Evolutionary conservation across 2,113 vertebrate species (phyloP).

Genomic region (Solea solea): DNA sequence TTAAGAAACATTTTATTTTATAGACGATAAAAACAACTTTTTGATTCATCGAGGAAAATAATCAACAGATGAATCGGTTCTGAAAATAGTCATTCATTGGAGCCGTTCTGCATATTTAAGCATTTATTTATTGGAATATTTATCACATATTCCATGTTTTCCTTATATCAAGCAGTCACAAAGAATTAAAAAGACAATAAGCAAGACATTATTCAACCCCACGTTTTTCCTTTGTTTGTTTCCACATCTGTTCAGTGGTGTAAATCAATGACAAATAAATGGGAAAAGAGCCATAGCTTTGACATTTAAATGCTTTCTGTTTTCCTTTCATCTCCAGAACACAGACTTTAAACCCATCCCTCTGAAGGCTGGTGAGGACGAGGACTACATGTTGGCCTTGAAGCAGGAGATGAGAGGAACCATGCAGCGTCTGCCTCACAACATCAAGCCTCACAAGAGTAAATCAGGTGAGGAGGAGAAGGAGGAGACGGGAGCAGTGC

Average conservation of each 20-base stretch:
- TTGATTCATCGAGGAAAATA: too few relatives aligned
- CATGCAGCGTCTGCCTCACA: conserved; percentile 85
- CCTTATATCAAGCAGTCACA: too few relatives aligned
- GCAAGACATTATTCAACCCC: too few relatives aligned
- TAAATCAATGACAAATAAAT: background rate
- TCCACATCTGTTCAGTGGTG: background rate
- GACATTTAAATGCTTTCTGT: background rate
- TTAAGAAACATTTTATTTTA: too few relatives aligned
- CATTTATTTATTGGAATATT: too few relatives aligned
- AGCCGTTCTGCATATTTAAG: too few relatives aligned
- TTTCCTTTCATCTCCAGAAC: conserved; percentile 36
- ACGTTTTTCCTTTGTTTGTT: background rate
- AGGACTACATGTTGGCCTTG: conserved; percentile 90
- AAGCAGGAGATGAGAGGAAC: conserved; percentile 90
- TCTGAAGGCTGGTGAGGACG: conserved; percentile 86
- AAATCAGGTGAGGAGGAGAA: conserved; percentile 79
- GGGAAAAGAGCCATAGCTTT: background rate
- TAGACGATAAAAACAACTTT: too few relatives aligned
- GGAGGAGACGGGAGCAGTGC: background rate
- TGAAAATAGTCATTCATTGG: too few relatives aligned
- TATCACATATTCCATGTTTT: too few relatives aligned
- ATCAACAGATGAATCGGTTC: too few relatives aligned
- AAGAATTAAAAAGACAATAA: too few relatives aligned
- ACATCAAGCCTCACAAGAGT: conserved; percentile 77
- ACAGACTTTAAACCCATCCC: conserved; percentile 88